phyloP scores from a whole-genome alignment of 1,140 invertebrate genomes.

The Ptiloglossa arizonensis region DNA sequence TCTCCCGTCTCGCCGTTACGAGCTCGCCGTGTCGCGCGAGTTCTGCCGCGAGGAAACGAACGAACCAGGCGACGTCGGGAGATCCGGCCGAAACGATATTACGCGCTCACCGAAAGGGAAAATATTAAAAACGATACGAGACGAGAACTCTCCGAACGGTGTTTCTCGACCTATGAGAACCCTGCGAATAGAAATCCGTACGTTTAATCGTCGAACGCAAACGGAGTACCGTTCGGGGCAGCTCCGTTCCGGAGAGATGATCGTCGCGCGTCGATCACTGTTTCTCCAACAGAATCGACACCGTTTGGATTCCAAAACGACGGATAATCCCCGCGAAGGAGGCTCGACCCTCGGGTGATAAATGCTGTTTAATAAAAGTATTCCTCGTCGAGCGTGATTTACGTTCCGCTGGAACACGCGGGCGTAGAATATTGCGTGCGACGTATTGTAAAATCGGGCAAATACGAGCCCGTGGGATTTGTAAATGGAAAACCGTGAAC shows the following conservation, averaged over 20 bases:
- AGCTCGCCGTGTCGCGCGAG: not conserved
- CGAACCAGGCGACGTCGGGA: not conserved
- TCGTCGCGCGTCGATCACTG: constrained; percentile 25
- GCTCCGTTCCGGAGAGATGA: not conserved
- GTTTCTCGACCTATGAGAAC: too few relatives aligned
- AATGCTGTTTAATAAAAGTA: constrained; percentile 46
- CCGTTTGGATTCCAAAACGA: not conserved
- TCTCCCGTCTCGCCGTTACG: not conserved
- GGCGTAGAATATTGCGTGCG: not conserved
- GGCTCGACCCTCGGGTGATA: constrained; percentile 15
- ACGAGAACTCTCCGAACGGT: too few relatives aligned
- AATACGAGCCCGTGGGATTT: not conserved
- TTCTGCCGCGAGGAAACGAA: not conserved
- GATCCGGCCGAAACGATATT: not conserved
- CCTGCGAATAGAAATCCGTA: too few relatives aligned
- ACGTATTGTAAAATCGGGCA: not conserved
- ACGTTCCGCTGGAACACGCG: not conserved
- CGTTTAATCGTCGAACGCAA: too few relatives aligned
- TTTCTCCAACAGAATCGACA: constrained; percentile 8
- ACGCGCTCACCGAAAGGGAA: not conserved
- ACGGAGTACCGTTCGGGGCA: too few relatives aligned
- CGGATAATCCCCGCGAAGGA: not conserved
- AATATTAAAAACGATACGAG: not conserved
- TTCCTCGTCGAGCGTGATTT: not conserved
- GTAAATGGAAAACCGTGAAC: not conserved